Evolutionary conservation across 2,888 invertebrate genomes (phyloP), one percentile per base, ranked within the genome.

Genomic region (Escarpia spicata): DNA sequence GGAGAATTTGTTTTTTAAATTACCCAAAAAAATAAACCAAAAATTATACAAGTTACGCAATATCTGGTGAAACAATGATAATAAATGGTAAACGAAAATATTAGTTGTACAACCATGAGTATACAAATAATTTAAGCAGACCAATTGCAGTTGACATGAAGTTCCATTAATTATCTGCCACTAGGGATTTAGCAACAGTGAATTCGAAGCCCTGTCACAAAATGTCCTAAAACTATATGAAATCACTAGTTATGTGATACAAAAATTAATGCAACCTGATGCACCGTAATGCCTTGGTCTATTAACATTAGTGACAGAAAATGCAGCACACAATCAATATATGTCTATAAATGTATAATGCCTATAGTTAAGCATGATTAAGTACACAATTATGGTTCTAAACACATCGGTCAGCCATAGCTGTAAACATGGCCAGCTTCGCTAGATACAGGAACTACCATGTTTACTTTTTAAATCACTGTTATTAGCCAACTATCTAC

Each of bases 331-430:
- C 26, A n/a, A 75, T 75, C 75, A 75, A 75, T 75, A 75, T 26
- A 75, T 52, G 52, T 75, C 75, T 6, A 75, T 75, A 75, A 75
- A 75, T 75, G n/a, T 75, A 75, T 75, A 75, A 75, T 75, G 75
- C 75, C 19, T 3, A 75, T 75, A 75, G 19, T 75, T 75, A 19
- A 26, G 75, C 19, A 75, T n/a, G 75, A 75, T 75, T 75, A 75
- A 75, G 75, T 26, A 75, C 26, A 26, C 4, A 75, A 75, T 75
- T 26, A 75, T 75, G 26, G 3, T 75, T 15, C 2, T 75, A 75
- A 75, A 75, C 26, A 75, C 75, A 19, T 26, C 6, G 26, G 3
- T 19, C 26, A 19, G 75, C 19, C 52, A 52, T 75, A n/a, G 75
- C 75, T 52, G 10, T 52, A 52, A 52, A 52, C 52, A 52, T 52